Base-by-base conservation (phyloP, 2,888 invertebrate genomes). In the Plusia festucae region DNA sequence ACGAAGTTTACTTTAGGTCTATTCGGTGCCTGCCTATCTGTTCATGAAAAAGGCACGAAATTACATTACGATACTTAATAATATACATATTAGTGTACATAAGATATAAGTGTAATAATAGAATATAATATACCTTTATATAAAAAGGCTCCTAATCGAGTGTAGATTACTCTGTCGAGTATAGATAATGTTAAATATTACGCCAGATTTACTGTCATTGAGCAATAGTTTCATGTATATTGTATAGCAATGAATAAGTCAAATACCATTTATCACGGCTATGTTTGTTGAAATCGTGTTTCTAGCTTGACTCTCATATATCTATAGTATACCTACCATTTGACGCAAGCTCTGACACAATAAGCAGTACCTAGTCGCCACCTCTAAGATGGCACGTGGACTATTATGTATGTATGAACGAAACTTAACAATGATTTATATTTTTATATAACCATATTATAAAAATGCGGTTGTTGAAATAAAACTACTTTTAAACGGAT, bases 131-230 rank as follows among this genome's bases (percentile, higher is more conserved):
- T 32, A 44, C 54, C 27, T 52, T 51, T 11, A 0, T 46, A n/a
- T 8, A 24, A 16, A 49, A 9, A 57, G 30, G 30, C 24, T 3
- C 20, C 20, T 55, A 49, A 58, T 76, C 34, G 60, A 49, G 6
- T 55, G 34, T 57, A 27, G 59, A 69, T 69, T 55, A 57, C 44
- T n/a, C n/a, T n/a, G n/a, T n/a, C n/a, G n/a, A n/a, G n/a, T n/a
- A n/a, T n/a, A n/a, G n/a, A n/a, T n/a, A n/a, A n/a, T n/a, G n/a
- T n/a, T n/a, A 34, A 24, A 5, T 24, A 24, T 24, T 3, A 5
- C 24, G 3, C n/a, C 6, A 40, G 40, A 40, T 40, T 40, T n/a
- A n/a, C 13, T 40, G 11, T 34, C 15, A 20, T 13, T 16, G 30
- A 32, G 8, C 54, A 34, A 54, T 18, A 34, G 34, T 34, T 54